Evolutionary conservation across 2,113 vertebrate species (phyloP), one percentile per base, ranked within the genome.

Genomic region (Chelonoidis abingdonii): DNA sequence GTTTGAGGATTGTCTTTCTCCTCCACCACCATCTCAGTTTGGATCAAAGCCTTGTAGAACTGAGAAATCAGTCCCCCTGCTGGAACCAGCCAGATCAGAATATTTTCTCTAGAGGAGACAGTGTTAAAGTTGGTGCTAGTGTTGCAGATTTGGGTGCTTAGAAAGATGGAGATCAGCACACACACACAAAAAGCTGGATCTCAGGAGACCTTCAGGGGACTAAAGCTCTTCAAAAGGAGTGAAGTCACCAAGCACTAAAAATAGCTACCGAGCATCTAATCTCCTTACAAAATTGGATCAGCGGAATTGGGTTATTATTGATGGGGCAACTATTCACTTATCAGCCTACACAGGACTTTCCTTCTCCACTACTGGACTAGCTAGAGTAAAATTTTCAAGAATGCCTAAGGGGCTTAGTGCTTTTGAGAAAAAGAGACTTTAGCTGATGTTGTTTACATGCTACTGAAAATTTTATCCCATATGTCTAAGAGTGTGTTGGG

Each of bases 21-120:
- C 86, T 90, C 69, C 50, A 41, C 87, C 82, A 95, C 0, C 29
- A 95, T 50, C 84, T 94, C 92, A 88, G 88, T 16, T 83, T 69
- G 72, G 87, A 96, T 91, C 31, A 87, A 92, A 78, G 69, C 85
- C 91, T n/a, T 83, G 53, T 87, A 91, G 85, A 93, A 85, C 52
- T 83, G 87, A 90, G 90, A 83, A 95, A 90, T 12, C 75, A 47
- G 16, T 93, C 7, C 31, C 49, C 89, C 97, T 86, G 84, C 96
- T 89, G 94, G 8, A 92, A 38, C 44, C 86, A 88, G 85, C 81
- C 79, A 81, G 52, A 89, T 65, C 88, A 82, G 69, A 41, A 78
- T 82, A 29, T 56, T 81, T 69, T 88, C 41, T 85, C 75, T 56
- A 84, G 72, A 87, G 56, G 50, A 87, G 94, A 84, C 22, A 89